Percentiles rank a stretch among this genome's conserved stretches.
Conservation (phyloP, 2,888 invertebrate genomes). For the Megaustenia siamemsis region DNA sequence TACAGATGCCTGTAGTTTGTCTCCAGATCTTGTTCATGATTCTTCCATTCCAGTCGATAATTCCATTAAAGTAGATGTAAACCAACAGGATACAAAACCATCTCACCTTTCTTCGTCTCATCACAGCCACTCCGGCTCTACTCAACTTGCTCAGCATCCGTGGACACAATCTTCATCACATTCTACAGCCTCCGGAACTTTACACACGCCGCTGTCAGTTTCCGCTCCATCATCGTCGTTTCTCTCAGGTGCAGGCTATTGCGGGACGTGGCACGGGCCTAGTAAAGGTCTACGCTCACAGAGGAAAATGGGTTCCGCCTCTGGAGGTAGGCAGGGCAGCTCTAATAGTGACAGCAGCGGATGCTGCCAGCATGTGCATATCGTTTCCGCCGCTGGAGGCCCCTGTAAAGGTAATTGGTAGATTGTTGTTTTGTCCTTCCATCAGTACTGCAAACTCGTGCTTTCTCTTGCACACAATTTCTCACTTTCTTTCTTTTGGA, state of each 20-base stretch:
- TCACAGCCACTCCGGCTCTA: background rate
- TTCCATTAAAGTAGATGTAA: background rate
- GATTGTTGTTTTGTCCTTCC: too few relatives aligned
- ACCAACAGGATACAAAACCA: background rate
- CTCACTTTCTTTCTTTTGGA: too few relatives aligned
- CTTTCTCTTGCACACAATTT: background rate
- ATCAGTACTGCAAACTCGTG: background rate
- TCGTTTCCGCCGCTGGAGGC: background rate
- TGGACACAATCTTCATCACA: background rate
- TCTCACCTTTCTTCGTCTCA: background rate
- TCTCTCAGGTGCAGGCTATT: background rate
- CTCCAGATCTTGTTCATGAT: background rate
- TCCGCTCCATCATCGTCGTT: background rate
- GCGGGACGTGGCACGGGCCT: conserved; percentile 41
- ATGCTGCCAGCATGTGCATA: conserved; percentile 7
- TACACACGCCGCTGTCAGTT: background rate
- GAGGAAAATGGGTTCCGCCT: background rate
- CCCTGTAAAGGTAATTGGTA: too few relatives aligned
- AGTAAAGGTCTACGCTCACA: background rate
- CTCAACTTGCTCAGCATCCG: background rate
- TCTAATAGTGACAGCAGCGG: background rate
- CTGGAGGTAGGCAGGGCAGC: background rate
- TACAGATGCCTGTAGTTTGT: background rate
- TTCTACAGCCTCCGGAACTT: background rate
- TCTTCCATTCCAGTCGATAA: background rate